Base-by-base conservation (phyloP, 2,113 vertebrate genomes). In the Copsychus sechellarum region DNA sequence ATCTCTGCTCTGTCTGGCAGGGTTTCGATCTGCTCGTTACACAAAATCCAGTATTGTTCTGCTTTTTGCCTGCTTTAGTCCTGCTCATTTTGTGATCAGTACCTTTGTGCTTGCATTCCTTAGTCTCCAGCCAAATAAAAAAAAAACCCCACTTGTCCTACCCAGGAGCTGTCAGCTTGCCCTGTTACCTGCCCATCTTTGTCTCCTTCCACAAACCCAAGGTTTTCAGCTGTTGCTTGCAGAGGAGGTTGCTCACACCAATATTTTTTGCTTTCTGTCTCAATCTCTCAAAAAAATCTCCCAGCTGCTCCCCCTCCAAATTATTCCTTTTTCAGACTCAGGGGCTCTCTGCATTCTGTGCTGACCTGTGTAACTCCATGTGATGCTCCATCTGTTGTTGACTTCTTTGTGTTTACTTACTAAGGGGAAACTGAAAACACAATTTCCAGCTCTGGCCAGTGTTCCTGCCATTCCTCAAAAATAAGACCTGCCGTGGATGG, bases 381-480 rank as follows among this genome's bases (percentile, higher is more conserved):
- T 83, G 74, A 95, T 77, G 71, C 88, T 95, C 92, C 93, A 97
- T 96, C 95, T 97, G 90, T 96, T 95, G 90, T 97, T 96, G 92
- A 88, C 92, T 94, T 91, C 79, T 47, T 14, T 33, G 64, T 95
- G 93, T 95, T 95, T 94, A 95, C 84, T 91, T 95, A 82, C 51
- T n/a, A 36, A 70, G 43, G 36, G 74, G 45, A 91, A 95, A 62
- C 71, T 51, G 71, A 76, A 92, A 95, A 85, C 8, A 25, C 71
- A 73, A 93, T 94, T 92, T 83, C n/a, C 38, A 78, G 82, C 45
- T 95, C 85, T 96, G 92, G 86, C 79, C 88, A 78, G 40, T 80
- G 71, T 77, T 92, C 60, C 90, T 94, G 90, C 81, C 85, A n/a
- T 88, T 62, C 71, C 82, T 73, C 71, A 90, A 73, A 93, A 91